phyloP scores from a whole-genome alignment of 2,113 vertebrate genomes.

The Gallinago media region DNA sequence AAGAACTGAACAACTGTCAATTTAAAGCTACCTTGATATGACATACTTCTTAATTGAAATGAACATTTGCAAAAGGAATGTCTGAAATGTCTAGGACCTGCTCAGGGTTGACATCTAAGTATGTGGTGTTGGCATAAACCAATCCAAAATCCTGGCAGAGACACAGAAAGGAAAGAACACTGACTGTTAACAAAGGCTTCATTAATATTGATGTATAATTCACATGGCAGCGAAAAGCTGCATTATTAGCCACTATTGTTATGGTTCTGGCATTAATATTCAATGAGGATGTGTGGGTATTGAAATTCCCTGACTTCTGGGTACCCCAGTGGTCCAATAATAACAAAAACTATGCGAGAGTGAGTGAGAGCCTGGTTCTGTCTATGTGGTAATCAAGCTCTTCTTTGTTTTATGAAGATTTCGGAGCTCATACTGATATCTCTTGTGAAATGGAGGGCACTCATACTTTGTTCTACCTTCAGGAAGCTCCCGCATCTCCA shows the following conservation, averaged over 20 bases:
- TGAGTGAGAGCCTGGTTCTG: background rate
- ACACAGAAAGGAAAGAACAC: conserved; percentile 17
- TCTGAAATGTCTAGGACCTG: conserved; percentile 30
- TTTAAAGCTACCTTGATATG: conserved; percentile 22
- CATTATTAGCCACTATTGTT: conserved; percentile 72
- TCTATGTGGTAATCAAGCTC: background rate
- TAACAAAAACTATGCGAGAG: conserved; percentile 1
- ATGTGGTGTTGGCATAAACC: conserved; percentile 42
- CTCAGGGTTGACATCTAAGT: conserved; percentile 44
- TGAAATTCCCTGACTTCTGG: conserved; percentile 62
- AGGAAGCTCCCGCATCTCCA: background rate
- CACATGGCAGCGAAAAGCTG: conserved; percentile 55
- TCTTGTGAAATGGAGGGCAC: background rate
- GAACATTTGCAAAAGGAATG: conserved; percentile 23
- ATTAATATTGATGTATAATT: conserved; percentile 77
- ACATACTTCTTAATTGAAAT: conserved; percentile 42
- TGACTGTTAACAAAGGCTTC: conserved; percentile 70
- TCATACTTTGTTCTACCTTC: background rate
- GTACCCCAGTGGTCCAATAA: conserved; percentile 13
- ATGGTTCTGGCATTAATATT: conserved; percentile 69
- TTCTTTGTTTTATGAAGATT: conserved; percentile 9
- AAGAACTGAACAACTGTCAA: background rate
- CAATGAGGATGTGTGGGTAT: conserved; percentile 31
- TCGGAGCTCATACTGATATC: background rate
- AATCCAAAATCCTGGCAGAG: conserved; percentile 58